Conservation (phyloP, 1,140 invertebrate species). For the Elymnias hypermnestra region DNA sequence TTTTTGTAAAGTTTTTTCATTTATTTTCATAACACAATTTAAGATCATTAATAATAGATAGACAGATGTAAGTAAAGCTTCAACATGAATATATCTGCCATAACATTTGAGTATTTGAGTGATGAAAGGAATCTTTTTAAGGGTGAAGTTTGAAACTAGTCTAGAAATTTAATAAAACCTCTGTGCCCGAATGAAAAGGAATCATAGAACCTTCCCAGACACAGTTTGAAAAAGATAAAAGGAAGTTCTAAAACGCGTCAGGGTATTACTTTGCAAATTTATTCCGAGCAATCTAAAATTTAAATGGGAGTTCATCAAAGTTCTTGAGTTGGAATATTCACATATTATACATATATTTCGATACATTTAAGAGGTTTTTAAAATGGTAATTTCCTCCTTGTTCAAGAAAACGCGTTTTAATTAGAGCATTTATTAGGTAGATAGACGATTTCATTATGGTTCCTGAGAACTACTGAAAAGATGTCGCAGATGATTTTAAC, state of each 20-base stretch:
- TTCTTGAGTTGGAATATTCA: constrained; percentile 26
- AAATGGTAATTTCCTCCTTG: too few species aligned
- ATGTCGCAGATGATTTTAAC: too few species aligned
- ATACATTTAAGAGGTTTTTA: background rate
- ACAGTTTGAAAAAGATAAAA: constrained; percentile 24
- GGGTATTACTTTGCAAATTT: constrained; percentile 52
- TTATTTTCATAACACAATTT: too few species aligned
- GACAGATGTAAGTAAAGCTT: too few species aligned
- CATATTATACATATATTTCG: background rate
- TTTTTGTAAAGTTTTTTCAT: too few species aligned
- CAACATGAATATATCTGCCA: too few species aligned
- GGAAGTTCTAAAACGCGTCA: constrained; percentile 34
- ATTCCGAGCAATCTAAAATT: constrained; percentile 59
- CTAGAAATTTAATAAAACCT: constrained; percentile 16
- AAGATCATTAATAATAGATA: too few species aligned
- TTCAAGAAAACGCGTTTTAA: too few species aligned
- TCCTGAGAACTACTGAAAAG: too few species aligned
- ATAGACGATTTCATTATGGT: too few species aligned
- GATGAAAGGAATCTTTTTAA: constrained; percentile 1
- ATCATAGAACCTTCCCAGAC: constrained; percentile 15
- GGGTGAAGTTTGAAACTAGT: constrained; percentile 2
- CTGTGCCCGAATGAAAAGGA: constrained; percentile 18
- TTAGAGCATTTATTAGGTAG: too few species aligned
- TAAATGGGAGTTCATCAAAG: constrained; percentile 60
- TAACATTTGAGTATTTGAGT: too few species aligned